Percentiles rank a stretch among this genome's conserved stretches.
Evolutionary conservation across 2,888 invertebrate species (phyloP).

Genomic region (Pristionchus maxplancki): DNA sequence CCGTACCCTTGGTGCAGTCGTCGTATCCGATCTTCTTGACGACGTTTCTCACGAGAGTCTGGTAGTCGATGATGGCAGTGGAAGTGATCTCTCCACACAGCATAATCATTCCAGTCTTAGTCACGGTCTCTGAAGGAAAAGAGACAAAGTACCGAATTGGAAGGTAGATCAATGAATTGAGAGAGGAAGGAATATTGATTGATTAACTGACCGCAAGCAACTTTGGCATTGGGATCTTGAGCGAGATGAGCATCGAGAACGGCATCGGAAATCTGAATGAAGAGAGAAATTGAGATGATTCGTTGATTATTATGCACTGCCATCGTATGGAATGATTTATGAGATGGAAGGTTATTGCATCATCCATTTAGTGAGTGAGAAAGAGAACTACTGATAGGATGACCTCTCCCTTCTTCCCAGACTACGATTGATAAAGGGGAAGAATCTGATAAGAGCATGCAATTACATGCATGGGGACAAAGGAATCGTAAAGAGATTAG

Average conservation of each 20-base stretch:
- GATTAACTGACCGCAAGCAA: conserved; percentile 79
- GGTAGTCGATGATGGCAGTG: conserved; percentile 96
- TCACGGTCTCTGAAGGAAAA: conserved; percentile 87
- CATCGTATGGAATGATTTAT: conserved; percentile 4
- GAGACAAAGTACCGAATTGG: conserved; percentile 78
- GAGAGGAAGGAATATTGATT: neutral
- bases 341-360: conserved; percentile 30
- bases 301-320: neutral
- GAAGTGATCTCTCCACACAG: conserved; percentile 99
- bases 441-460: neutral
- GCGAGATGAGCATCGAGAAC: conserved; percentile 87
- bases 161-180: conserved; percentile 55
- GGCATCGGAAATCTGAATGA: conserved; percentile 84
- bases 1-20: conserved; percentile 87
- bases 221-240: conserved; percentile 79
- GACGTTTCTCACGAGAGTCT: conserved; percentile 95
- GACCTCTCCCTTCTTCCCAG: conserved; percentile 35
- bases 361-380: neutral
- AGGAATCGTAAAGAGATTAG: conserved; percentile 26
- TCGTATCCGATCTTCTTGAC: conserved; percentile 99
- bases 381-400: conserved; percentile 20
- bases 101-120: conserved; percentile 99
- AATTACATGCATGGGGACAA: conserved; percentile 11
- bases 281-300: neutral
- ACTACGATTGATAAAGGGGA: conserved; percentile 29